These are phyloP conservation scores for Apteryx mantelli DNA, from an alignment of 2,113 vertebrate species.

Conservation along the genomic window DNA sequence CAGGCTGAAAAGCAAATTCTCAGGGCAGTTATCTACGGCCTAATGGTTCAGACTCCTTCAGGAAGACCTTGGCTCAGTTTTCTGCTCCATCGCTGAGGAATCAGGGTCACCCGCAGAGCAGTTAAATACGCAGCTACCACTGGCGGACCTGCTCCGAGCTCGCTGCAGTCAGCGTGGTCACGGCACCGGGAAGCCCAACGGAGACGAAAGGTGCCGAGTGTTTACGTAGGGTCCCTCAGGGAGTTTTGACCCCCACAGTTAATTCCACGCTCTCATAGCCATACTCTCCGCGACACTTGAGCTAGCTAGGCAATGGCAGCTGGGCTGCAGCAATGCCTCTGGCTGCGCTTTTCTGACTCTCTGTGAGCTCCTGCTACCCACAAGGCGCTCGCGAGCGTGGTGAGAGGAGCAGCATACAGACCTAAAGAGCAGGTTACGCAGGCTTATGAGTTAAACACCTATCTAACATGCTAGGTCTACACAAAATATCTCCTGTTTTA, in stretches of 20 bases:
- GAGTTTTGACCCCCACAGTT: not conserved
- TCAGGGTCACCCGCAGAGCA: not conserved
- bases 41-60: not conserved
- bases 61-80: not conserved
- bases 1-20: not conserved
- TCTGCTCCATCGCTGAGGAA: fast-evolving
- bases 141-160: not conserved
- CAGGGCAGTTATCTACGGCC: not conserved
- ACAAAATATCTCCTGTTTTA: not conserved
- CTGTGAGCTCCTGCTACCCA: not conserved
- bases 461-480: not conserved
- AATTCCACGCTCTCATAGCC: not conserved
- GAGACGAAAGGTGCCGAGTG: not conserved
- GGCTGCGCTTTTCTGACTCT: not conserved
- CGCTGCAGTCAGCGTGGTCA: fast-evolving
- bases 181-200: not conserved
- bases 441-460: not conserved
- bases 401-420: not conserved
- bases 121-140: not conserved
- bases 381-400: fast-evolving
- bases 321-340: not conserved
- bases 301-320: not conserved
- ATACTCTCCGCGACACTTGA: not conserved
- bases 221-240: not conserved
- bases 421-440: not conserved